These are phyloP conservation scores for Anabas testudineus DNA, from an alignment of 2,797 vertebrate genomes.

Conservation along the genomic window DNA sequence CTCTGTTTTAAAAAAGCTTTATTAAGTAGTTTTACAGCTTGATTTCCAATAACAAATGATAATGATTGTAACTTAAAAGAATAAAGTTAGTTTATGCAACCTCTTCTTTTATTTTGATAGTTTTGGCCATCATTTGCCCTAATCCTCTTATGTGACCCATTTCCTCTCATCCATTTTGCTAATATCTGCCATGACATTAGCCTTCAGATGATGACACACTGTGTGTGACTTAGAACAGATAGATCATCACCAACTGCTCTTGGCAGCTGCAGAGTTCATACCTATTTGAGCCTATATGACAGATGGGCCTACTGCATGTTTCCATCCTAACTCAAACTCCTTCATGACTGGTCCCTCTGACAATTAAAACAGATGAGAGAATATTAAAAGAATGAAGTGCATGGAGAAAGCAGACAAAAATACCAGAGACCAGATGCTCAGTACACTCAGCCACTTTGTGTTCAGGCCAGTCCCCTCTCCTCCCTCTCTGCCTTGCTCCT, in stretches of 20 bases:
- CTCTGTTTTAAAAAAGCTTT: not conserved
- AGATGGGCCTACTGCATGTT: slow-evolving; percentile 75
- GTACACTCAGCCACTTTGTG: slow-evolving; percentile 19
- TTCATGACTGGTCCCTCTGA: slow-evolving; percentile 47
- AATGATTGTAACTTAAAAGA: not conserved
- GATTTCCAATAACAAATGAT: not conserved
- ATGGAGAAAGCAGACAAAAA: slow-evolving; percentile 55
- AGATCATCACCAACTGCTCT: slow-evolving; percentile 26
- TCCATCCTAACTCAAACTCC: slow-evolving; percentile 54
- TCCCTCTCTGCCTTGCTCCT: not conserved
- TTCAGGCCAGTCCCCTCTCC: slow-evolving; percentile 13
- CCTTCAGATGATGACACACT: slow-evolving; percentile 1
- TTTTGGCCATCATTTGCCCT: not conserved
- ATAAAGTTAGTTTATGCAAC: not conserved
- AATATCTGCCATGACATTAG: slow-evolving; percentile 36
- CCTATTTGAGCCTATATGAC: slow-evolving; percentile 57
- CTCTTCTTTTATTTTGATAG: not conserved
- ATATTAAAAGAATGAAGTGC: slow-evolving; percentile 63
- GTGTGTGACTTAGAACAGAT: slow-evolving; percentile 1
- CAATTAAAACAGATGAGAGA: slow-evolving; percentile 78
- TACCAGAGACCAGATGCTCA: slow-evolving; percentile 70
- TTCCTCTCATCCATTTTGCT: slow-evolving; percentile 10
- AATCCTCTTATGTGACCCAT: slow-evolving; percentile 9
- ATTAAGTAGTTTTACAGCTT: not conserved
- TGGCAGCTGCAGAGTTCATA: slow-evolving; percentile 36